Conservation (phyloP, 35 echinoderm and acorn worm species). For the Ophioderma brevispina region DNA sequence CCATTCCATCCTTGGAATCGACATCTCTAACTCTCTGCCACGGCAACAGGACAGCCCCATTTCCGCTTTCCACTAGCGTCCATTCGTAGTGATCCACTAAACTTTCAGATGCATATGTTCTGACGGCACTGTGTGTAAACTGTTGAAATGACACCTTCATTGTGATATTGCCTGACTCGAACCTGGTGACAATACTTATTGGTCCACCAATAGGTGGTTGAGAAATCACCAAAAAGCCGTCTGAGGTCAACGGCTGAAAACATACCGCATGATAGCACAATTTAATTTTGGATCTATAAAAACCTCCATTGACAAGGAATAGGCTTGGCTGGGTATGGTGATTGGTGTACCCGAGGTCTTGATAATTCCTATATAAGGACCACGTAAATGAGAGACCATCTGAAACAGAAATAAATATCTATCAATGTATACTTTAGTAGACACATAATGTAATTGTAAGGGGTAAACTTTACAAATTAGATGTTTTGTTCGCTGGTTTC, state of each 20-base stretch:
- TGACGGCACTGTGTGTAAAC: not conserved
- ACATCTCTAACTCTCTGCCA: constrained; percentile 17
- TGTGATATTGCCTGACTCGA: not conserved
- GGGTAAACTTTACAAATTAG: too few relatives aligned
- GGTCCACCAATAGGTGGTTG: not conserved
- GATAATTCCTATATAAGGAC: not conserved
- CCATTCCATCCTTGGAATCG: not conserved
- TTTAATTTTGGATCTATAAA: constrained; percentile 17
- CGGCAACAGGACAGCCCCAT: constrained; percentile 6
- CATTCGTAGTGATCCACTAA: constrained; percentile 57
- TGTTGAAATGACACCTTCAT: constrained; percentile 6
- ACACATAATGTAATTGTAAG: too few relatives aligned
- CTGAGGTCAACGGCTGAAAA: not conserved
- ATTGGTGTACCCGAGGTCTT: constrained; percentile 11
- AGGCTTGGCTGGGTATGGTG: not conserved
- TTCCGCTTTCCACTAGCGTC: constrained; percentile 1
- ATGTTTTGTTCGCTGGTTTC: too few relatives aligned
- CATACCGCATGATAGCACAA: constrained; percentile 20
- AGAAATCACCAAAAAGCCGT: constrained; percentile 30
- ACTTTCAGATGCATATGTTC: not conserved
- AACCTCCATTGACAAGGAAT: not conserved
- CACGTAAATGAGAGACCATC: too few relatives aligned
- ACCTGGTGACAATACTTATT: not conserved
- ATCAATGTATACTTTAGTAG: too few relatives aligned
- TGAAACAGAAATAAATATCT: too few relatives aligned